These are phyloP conservation scores for Isoperla grammatica DNA, from an alignment of 2,888 invertebrate genomes.

Conservation along the genomic window DNA sequence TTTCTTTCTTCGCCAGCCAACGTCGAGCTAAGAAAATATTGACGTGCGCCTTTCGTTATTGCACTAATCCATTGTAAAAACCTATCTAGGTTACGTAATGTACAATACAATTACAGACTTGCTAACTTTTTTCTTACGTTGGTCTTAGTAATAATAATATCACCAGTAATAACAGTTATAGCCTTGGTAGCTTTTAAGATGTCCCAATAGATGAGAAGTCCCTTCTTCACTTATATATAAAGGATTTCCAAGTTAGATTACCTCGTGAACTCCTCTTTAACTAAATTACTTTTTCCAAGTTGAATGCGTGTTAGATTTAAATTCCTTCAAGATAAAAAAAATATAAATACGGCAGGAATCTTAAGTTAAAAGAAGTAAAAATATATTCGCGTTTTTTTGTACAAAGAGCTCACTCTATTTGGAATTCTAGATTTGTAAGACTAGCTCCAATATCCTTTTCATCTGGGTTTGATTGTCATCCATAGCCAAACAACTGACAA, in stretches of 20 bases:
- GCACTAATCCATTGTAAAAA: too few species aligned
- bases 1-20: too few species aligned
- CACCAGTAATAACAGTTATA: too few species aligned
- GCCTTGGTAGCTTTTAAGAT: too few species aligned
- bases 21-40: too few species aligned
- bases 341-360: background rate
- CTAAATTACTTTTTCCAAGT: conserved; percentile 10
- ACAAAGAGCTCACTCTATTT: background rate
- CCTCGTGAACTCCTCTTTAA: background rate
- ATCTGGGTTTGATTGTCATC: conserved; percentile 9
- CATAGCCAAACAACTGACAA: background rate
- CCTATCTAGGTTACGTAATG: too few species aligned
- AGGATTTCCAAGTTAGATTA: background rate
- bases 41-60: too few species aligned
- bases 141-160: too few species aligned
- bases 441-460: conserved; percentile 9
- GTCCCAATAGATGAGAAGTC: too few species aligned
- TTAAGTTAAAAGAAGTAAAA: background rate
- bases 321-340: background rate
- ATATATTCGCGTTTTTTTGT: background rate
- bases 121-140: too few species aligned
- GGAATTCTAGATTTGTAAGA: conserved; percentile 4
- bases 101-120: too few species aligned
- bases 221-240: too few species aligned
- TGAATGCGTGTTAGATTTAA: background rate